Evolutionary conservation across 2,113 vertebrate species (phyloP).

Genomic region (Dunckerocampus dactyliophorus): DNA sequence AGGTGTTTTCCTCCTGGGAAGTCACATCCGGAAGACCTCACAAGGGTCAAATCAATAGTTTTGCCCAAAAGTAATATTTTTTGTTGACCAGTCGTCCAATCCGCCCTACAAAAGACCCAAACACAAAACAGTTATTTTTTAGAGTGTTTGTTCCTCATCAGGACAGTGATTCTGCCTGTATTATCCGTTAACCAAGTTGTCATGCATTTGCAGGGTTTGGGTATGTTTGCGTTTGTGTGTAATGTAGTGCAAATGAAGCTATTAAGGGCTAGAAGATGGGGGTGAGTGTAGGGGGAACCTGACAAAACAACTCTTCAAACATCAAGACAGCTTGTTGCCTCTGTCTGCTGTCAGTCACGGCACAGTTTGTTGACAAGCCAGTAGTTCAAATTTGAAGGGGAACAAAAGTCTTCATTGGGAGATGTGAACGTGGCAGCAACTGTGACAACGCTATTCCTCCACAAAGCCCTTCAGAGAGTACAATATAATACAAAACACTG

Average conservation of each 20-base stretch:
- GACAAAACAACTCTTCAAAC: conserved; percentile 26
- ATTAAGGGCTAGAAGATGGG: conserved; percentile 14
- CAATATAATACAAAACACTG: neutral
- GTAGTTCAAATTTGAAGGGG: conserved; percentile 39
- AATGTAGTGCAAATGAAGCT: conserved; percentile 48
- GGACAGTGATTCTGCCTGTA: neutral
- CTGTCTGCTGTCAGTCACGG: conserved; percentile 21
- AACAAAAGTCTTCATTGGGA: conserved; percentile 24
- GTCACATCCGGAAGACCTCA: neutral
- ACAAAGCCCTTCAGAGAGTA: neutral
- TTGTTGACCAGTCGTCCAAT: too few relatives aligned
- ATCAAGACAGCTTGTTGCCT: conserved; percentile 17
- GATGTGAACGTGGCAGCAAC: conserved; percentile 21
- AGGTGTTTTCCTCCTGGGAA: too few relatives aligned
- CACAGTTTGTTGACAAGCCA: conserved; percentile 39
- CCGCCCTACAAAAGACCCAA: too few relatives aligned
- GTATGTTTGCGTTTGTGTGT: conserved; percentile 26
- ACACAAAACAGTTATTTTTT: too few relatives aligned
- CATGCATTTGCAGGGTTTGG: conserved; percentile 24
- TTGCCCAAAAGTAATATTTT: neutral
- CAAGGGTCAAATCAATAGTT: too few relatives aligned
- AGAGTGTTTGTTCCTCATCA: too few relatives aligned
- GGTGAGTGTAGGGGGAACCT: conserved; percentile 12
- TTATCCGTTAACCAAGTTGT: conserved; percentile 18
- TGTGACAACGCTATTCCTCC: neutral